These are phyloP conservation scores for Mesochorus sp. DNA, from an alignment of 2,888 invertebrate species.

Conservation along the genomic window DNA sequence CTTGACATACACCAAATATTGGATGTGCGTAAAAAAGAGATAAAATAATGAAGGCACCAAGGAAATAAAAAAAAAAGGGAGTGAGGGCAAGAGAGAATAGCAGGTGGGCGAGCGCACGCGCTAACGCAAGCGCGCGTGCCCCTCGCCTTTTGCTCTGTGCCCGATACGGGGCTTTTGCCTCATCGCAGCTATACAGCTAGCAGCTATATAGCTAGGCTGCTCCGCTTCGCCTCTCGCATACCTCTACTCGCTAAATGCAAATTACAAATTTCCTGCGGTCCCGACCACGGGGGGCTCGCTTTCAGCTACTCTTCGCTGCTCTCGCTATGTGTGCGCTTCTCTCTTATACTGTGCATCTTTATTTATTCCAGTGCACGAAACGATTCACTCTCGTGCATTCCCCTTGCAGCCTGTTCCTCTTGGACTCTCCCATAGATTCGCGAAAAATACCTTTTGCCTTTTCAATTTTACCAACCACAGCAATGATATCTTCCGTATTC, in stretches of 20 bases:
- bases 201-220: constrained; percentile 19
- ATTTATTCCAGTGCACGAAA: constrained; percentile 44
- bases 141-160: constrained; percentile 37
- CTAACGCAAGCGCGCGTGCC: constrained; percentile 60
- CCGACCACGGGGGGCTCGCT: constrained; percentile 55
- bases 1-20: constrained; percentile 34
- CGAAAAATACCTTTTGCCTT: constrained; percentile 34
- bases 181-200: neutral
- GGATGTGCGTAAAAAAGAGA: constrained; percentile 54
- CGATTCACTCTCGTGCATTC: constrained; percentile 47
- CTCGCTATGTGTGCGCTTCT: constrained; percentile 29
- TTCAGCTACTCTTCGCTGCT: constrained; percentile 43
- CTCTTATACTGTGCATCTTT: constrained; percentile 24
- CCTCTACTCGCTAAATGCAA: constrained; percentile 65
- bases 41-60: constrained; percentile 11
- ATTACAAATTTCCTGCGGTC: constrained; percentile 66
- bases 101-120: constrained; percentile 59
- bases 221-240: constrained; percentile 60
- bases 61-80: constrained; percentile 9
- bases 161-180: constrained; percentile 32
- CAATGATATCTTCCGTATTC: neutral
- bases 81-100: constrained; percentile 22
- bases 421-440: neutral
- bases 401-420: constrained; percentile 27
- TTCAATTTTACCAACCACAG: constrained; percentile 28